Percentiles rank a stretch among this genome's conserved stretches.
phyloP scores from a whole-genome alignment of 1,140 invertebrate genomes.

The Trachelipus rathkii region DNA sequence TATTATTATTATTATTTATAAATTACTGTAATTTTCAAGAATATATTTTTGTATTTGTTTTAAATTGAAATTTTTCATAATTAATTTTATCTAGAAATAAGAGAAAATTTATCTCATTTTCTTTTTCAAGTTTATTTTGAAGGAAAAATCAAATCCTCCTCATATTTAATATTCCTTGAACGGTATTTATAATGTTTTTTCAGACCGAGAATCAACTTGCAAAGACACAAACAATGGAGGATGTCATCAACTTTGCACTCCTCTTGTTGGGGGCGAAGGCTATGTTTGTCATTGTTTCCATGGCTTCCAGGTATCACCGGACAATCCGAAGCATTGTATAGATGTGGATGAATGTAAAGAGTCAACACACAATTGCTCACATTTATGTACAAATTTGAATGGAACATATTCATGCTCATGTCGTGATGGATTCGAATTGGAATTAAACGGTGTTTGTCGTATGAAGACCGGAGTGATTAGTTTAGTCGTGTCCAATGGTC shows the following conservation, averaged over 20 bases:
- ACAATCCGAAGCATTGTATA: conserved; percentile 54
- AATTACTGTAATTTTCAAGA: no score
- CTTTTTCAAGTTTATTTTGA: no score
- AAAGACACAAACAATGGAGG: conserved; percentile 77
- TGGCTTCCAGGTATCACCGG: conserved; percentile 71
- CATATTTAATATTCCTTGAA: no score
- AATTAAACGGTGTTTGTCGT: conserved; percentile 74
- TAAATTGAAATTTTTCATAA: no score
- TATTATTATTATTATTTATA: no score
- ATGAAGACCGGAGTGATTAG: conserved; percentile 52
- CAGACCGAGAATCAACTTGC: conserved; percentile 51
- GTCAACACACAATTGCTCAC: conserved; percentile 81
- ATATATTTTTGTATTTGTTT: no score
- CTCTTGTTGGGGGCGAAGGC: conserved; percentile 68
- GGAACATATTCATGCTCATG: conserved; percentile 86
- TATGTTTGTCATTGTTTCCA: conserved; percentile 83
- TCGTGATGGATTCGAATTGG: conserved; percentile 70
- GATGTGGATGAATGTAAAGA: conserved; percentile 85
- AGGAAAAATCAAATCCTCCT: no score
- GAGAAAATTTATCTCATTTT: no score
- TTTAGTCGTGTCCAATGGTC: conserved; percentile 64
- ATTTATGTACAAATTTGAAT: conserved; percentile 86
- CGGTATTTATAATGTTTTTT: background rate
- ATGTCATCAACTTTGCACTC: conserved; percentile 86
- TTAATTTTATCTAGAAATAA: no score